Conservation (phyloP, 2,113 vertebrate genomes). For the Festucalex cinctus region DNA sequence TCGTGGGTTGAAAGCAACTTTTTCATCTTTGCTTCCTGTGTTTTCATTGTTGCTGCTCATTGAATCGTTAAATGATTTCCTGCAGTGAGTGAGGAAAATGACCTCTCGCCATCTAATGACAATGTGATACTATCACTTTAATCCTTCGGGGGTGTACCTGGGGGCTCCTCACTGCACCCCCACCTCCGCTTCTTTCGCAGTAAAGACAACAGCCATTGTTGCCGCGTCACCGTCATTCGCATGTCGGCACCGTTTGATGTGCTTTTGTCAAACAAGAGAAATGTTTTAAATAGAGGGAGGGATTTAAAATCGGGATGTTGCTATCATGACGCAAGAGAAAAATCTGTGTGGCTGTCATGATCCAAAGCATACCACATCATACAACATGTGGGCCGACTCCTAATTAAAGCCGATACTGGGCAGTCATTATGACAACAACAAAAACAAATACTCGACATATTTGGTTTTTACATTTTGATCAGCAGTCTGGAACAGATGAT, state of each 20-base stretch:
- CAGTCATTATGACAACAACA: no score
- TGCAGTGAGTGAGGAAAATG: constrained; percentile 23
- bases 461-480: no score
- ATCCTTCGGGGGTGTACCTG: constrained; percentile 12
- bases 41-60: constrained; percentile 18
- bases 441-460: no score
- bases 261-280: constrained; percentile 25
- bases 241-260: constrained; percentile 21
- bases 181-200: constrained; percentile 1
- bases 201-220: constrained; percentile 47
- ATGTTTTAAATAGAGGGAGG: constrained; percentile 15
- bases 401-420: neutral
- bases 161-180: constrained; percentile 5
- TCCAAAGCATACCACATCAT: no score
- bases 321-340: constrained; percentile 9
- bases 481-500: no score
- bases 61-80: constrained; percentile 51
- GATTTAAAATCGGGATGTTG: constrained; percentile 25
- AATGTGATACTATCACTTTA: constrained; percentile 37
- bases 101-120: constrained; percentile 44
- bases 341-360: no score
- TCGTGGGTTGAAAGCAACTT: neutral
- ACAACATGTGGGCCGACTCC: neutral
- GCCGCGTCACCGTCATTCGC: constrained; percentile 41
- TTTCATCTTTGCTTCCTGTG: constrained; percentile 12